These are phyloP conservation scores for Hypomecis punctinalis DNA, from an alignment of 2,888 invertebrate species.

Conservation along the genomic window DNA sequence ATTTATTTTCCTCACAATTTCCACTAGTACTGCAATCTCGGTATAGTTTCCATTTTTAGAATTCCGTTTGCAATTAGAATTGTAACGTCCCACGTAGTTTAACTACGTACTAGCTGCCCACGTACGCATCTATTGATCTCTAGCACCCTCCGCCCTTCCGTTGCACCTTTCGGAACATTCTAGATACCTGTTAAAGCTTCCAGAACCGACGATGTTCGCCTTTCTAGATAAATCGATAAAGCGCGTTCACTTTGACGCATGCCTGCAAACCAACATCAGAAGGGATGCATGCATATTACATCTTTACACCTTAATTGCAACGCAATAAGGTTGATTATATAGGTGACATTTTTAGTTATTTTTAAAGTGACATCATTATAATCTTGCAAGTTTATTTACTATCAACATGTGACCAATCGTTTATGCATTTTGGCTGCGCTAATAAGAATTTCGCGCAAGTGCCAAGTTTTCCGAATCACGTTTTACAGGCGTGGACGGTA, in stretches of 20 bases:
- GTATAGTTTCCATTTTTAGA: no score
- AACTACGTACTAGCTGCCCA: no score
- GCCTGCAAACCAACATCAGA: background rate
- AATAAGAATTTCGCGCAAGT: slow-evolving; percentile 22
- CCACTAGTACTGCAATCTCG: no score
- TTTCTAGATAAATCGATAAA: slow-evolving; percentile 17
- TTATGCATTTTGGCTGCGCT: slow-evolving; percentile 29
- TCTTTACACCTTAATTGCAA: background rate
- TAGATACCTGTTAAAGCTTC: no score
- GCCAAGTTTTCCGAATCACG: slow-evolving; percentile 30
- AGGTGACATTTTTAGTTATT: background rate
- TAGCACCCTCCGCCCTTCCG: background rate
- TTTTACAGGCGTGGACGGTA: background rate
- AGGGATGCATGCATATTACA: background rate
- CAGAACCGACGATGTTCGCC: background rate
- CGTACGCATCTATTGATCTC: no score
- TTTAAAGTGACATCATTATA: slow-evolving; percentile 12
- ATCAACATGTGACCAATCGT: slow-evolving; percentile 22
- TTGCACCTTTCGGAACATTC: background rate
- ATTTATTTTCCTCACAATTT: no score
- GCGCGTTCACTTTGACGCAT: slow-evolving; percentile 17
- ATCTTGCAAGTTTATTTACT: slow-evolving; percentile 27
- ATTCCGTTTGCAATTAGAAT: no score
- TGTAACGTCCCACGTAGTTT: no score
- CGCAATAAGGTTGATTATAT: slow-evolving; percentile 13